Conservation (phyloP, 2,888 invertebrate species). For the Leucoma salicis region DNA sequence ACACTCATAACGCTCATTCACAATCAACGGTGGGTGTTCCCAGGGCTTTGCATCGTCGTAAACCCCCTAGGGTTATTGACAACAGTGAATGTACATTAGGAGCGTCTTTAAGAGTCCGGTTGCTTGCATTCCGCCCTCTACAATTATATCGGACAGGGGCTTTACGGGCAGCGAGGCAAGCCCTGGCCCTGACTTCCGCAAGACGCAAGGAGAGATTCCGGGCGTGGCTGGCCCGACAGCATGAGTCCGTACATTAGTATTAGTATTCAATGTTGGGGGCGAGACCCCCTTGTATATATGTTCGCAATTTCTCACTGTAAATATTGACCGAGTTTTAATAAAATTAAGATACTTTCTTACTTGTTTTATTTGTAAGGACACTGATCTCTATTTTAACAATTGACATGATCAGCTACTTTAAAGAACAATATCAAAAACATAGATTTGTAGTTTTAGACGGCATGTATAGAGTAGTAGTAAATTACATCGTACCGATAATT, state of each 20-base stretch:
- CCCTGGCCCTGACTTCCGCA: constrained; percentile 48
- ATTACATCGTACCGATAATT: too few species aligned
- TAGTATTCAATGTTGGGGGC: not conserved
- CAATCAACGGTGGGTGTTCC: constrained; percentile 30
- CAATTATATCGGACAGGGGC: constrained; percentile 62
- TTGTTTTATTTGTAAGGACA: constrained; percentile 11
- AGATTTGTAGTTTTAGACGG: too few species aligned
- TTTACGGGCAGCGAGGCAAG: constrained; percentile 31
- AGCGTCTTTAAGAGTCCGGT: constrained; percentile 32
- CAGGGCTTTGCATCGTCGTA: constrained; percentile 49
- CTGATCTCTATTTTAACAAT: too few species aligned
- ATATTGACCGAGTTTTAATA: constrained; percentile 12
- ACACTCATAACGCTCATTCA: constrained; percentile 44
- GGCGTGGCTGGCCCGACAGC: constrained; percentile 12
- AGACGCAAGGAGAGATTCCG: constrained; percentile 24
- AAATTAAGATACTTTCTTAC: constrained; percentile 9
- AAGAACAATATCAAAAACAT: too few species aligned
- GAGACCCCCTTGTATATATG: constrained; percentile 4
- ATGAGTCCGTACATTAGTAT: not conserved
- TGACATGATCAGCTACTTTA: too few species aligned
- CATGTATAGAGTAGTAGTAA: too few species aligned
- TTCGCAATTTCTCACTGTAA: constrained; percentile 6
- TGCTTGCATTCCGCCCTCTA: constrained; percentile 60
- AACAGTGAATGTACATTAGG: constrained; percentile 45
- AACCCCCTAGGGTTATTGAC: constrained; percentile 52